Evolutionary conservation across 2,888 invertebrate species (phyloP), one percentile per base, ranked within the genome.

Genomic region (Chaitophorus viminalis): DNA sequence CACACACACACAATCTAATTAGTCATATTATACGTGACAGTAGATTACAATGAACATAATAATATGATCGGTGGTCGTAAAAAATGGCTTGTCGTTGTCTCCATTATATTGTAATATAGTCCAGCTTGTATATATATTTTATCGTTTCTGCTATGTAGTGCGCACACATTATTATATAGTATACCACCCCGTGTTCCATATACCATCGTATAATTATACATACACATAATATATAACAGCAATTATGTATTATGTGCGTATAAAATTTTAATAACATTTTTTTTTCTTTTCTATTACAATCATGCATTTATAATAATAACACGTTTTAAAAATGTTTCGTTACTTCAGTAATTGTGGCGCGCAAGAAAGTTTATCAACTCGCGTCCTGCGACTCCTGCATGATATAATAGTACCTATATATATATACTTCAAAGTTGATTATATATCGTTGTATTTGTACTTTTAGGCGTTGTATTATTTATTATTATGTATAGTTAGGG

Each of bases 11-110:
- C 17, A 8, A 76, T 76, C 84, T 84, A 84, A 84, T 84, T 84
- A 84, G 76, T 84, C 84, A 25, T 46, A 65, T 76, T 83, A 83
- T 60, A 60, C 75, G 74, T 74, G 74, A 83, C 83, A 75, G 83
- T 75, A 8, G 74, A 83, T 75, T 75, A 83, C 83, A 83, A 75
- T 75, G 74, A 54, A 83, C 74, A 18, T 76, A 76, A 84, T 84
- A 68, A 83, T 75, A 84, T n/a, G 83, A 76, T 84, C 76, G 76
- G 82, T 36, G 36, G 82, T 65, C 39, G 74, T 65, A 76, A 76
- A 65, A 83, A 84, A 76, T 76, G 84, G 84, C 84, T 76, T 84
- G 84, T 84, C 84, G 84, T 84, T 76, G 65, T 76, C 84, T 76
- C 75, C 65, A 21, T 60, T 29, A 70, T 46, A 17, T 39, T 29